These are phyloP conservation scores for Gallinago media DNA, from an alignment of 2,113 vertebrate species.

Conservation along the genomic window DNA sequence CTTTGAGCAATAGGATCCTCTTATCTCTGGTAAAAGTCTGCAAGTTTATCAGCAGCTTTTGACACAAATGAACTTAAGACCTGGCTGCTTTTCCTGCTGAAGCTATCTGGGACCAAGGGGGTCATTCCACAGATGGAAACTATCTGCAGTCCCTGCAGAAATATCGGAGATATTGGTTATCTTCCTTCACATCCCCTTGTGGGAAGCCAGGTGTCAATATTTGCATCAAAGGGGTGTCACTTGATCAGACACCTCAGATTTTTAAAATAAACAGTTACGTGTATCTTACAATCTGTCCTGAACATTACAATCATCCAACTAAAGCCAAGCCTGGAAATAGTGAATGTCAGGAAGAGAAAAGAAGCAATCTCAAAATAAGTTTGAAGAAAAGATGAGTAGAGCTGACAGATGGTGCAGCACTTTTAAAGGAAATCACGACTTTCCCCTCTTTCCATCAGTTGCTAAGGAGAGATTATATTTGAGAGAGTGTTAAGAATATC, in stretches of 20 bases:
- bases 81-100: neutral
- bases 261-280: neutral
- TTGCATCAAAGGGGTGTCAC: neutral
- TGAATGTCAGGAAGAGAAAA: constrained; percentile 26
- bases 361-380: constrained; percentile 21
- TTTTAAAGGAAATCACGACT: constrained; percentile 58
- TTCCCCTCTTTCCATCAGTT: constrained; percentile 35
- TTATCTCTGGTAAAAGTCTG: constrained; percentile 27
- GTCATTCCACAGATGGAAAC: neutral
- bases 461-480: constrained; percentile 31
- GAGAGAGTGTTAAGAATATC: neutral
- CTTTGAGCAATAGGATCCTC: neutral
- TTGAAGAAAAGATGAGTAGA: neutral
- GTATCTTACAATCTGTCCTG: neutral
- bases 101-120: neutral
- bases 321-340: neutral
- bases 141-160: neutral
- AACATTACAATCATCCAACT: neutral
- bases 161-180: neutral
- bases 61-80: neutral
- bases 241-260: neutral
- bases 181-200: neutral
- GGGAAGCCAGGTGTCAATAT: neutral
- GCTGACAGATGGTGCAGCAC: constrained; percentile 47
- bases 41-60: constrained; percentile 8